These are phyloP conservation scores for Equus przewalskii DNA, from an alignment of 2,113 vertebrate species.

Conservation along the genomic window DNA sequence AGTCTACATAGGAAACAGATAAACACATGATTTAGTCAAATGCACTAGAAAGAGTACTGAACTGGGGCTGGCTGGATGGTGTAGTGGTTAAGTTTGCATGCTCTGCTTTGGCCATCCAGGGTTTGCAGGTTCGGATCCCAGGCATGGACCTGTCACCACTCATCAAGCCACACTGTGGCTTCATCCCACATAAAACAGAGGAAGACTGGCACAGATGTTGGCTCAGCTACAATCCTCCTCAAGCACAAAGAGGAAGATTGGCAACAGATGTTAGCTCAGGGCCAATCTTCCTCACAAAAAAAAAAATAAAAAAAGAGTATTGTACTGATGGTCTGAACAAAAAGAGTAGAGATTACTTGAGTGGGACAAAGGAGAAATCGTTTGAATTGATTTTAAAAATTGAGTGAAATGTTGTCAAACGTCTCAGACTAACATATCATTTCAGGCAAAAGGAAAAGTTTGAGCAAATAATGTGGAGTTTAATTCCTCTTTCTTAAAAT, in stretches of 20 bases:
- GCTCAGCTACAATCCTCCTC: too few relatives aligned
- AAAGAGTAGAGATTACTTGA: background rate
- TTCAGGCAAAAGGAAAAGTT: constrained; percentile 43
- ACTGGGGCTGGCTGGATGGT: too few relatives aligned
- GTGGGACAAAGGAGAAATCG: background rate
- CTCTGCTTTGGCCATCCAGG: too few relatives aligned
- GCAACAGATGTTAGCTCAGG: too few relatives aligned
- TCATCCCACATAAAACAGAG: too few relatives aligned
- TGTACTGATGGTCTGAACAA: background rate
- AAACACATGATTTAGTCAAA: background rate
- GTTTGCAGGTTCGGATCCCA: too few relatives aligned
- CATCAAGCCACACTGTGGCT: too few relatives aligned
- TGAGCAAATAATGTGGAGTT: background rate
- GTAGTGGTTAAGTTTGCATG: too few relatives aligned
- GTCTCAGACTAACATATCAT: background rate
- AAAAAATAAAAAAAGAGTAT: background rate
- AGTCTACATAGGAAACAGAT: background rate
- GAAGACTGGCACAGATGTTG: too few relatives aligned
- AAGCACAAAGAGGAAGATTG: too few relatives aligned
- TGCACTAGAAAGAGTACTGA: background rate
- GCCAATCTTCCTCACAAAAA: too few relatives aligned
- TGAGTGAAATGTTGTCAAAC: background rate
- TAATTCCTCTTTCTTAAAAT: background rate
- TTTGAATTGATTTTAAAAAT: background rate
- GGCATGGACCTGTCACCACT: too few relatives aligned